Evolutionary conservation across 2,113 vertebrate species (phyloP).

Genomic region (Macroglossus sobrinus): DNA sequence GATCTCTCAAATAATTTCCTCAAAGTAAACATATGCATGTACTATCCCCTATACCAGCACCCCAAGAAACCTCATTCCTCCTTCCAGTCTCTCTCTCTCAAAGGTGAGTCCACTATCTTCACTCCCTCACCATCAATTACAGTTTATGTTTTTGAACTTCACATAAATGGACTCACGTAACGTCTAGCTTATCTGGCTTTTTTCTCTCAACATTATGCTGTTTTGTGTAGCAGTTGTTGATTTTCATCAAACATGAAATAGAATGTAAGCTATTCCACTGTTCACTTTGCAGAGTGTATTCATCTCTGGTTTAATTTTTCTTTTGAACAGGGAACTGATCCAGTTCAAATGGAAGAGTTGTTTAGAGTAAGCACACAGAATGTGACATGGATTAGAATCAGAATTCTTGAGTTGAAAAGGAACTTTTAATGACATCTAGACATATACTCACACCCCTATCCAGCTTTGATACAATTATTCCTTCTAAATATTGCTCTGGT

Average conservation of each 20-base stretch:
- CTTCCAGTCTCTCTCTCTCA: background rate
- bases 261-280: background rate
- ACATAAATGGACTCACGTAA: background rate
- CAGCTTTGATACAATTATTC: background rate
- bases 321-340: background rate
- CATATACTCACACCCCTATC: no score
- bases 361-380: background rate
- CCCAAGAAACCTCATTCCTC: background rate
- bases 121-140: background rate
- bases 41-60: no score
- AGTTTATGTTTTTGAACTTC: background rate
- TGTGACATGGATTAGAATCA: background rate
- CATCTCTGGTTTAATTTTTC: background rate
- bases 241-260: background rate
- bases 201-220: background rate
- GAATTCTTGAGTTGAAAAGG: background rate
- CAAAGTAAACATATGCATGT: background rate
- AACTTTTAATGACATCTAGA: background rate
- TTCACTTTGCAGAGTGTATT: background rate
- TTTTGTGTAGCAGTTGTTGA: background rate
- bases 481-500: background rate
- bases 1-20: background rate
- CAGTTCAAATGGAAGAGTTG: background rate
- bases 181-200: background rate
- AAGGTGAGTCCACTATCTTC: background rate